Evolutionary conservation across 2,113 vertebrate species (phyloP).

Genomic region (Erinaceus europaeus): DNA sequence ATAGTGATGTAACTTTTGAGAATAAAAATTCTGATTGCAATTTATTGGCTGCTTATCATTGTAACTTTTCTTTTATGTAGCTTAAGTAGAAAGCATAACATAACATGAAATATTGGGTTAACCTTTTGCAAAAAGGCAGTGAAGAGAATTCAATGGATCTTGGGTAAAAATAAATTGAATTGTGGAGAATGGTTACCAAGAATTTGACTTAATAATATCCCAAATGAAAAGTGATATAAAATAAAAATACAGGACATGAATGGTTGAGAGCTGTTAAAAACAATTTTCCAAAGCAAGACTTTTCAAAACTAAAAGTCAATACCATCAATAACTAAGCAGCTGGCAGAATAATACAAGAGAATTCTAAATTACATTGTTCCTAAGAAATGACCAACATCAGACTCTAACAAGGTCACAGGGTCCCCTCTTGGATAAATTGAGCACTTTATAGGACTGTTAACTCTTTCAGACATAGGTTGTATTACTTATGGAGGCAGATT

Average conservation of each 20-base stretch:
- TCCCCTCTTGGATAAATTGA: conserved; percentile 14
- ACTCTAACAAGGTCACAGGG: neutral
- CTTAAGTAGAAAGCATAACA: conserved; percentile 69
- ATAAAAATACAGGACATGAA: conserved; percentile 61
- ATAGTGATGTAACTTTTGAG: conserved; percentile 74
- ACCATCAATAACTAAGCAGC: conserved; percentile 57
- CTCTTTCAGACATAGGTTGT: neutral
- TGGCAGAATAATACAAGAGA: conserved; percentile 16
- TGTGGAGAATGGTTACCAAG: conserved; percentile 63
- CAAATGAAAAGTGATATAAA: conserved; percentile 71
- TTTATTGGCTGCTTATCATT: conserved; percentile 77
- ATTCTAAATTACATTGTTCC: conserved; percentile 51
- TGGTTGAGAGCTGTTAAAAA: conserved; percentile 61
- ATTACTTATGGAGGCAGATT: neutral
- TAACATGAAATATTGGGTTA: conserved; percentile 72
- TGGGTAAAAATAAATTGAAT: conserved; percentile 72
- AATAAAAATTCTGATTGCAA: conserved; percentile 77
- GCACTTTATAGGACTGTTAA: conserved; percentile 20
- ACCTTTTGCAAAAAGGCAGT: conserved; percentile 77
- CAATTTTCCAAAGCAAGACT: conserved; percentile 60
- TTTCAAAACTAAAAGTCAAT: conserved; percentile 67
- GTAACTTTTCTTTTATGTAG: conserved; percentile 71
- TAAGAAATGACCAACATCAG: conserved; percentile 38
- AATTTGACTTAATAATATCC: conserved; percentile 73
- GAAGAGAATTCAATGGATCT: conserved; percentile 71